Conservation (phyloP, 2,797 vertebrate genomes). For the Orestias chungarensis region DNA sequence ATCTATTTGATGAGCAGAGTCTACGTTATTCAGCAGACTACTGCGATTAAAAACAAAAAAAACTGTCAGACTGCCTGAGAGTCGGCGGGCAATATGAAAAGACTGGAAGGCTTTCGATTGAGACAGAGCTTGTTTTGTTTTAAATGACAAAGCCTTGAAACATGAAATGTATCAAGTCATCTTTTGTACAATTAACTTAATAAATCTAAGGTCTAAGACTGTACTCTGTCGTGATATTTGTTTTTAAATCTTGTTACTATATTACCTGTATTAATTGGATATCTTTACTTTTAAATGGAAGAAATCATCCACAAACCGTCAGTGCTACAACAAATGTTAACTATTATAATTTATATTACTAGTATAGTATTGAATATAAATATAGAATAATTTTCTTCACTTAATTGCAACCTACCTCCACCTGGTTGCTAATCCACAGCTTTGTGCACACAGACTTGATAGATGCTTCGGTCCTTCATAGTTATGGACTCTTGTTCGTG, state of each 20-base stretch:
- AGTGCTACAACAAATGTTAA: too few relatives aligned
- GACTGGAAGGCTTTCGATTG: constrained; percentile 76
- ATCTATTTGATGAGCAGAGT: constrained; percentile 71
- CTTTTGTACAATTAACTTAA: constrained; percentile 86
- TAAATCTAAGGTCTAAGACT: constrained; percentile 77
- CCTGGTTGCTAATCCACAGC: too few relatives aligned
- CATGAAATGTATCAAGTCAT: constrained; percentile 76
- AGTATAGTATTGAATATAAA: too few relatives aligned
- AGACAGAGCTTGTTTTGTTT: constrained; percentile 73
- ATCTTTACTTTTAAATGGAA: not conserved
- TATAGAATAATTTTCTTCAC: too few relatives aligned
- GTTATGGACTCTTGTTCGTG: too few relatives aligned
- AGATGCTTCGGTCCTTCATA: too few relatives aligned
- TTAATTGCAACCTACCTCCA: too few relatives aligned
- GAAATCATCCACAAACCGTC: not conserved
- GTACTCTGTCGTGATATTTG: not conserved
- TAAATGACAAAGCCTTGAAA: constrained; percentile 79
- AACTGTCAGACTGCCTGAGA: constrained; percentile 60
- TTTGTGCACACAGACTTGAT: too few relatives aligned
- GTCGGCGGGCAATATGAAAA: constrained; percentile 56
- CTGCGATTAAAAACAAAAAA: constrained; percentile 53
- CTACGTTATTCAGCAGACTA: constrained; percentile 70
- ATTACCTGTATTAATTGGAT: not conserved
- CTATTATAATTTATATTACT: too few relatives aligned
- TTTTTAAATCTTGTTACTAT: not conserved